A percentile compares a stretch with the other conserved stretches of the same genome.
These are phyloP conservation scores for Anser brachyrhynchus DNA, from an alignment of 2,113 vertebrate species.

Conservation along the genomic window DNA sequence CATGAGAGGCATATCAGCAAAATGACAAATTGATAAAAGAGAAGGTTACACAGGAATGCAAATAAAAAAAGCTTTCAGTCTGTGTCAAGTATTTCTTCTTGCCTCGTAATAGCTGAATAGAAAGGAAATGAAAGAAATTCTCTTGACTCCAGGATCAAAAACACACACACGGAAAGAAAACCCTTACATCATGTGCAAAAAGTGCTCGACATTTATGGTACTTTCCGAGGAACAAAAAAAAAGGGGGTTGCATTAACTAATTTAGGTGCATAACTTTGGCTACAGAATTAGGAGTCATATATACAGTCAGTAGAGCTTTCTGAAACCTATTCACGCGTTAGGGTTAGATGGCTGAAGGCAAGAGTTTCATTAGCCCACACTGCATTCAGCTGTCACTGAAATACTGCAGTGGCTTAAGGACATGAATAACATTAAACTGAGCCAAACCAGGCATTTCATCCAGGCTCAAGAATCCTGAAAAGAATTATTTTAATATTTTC, in stretches of 20 bases:
- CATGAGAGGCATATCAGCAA: slow-evolving; percentile 59
- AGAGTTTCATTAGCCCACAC: rapidly evolving
- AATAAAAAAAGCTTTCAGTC: slow-evolving; percentile 37
- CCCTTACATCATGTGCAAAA: background rate
- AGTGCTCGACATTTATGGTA: background rate
- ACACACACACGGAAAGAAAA: background rate
- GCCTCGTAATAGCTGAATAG: slow-evolving; percentile 16
- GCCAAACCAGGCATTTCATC: background rate
- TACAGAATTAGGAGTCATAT: background rate
- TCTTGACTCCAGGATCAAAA: slow-evolving; percentile 26
- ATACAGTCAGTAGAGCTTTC: background rate
- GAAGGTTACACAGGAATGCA: slow-evolving; percentile 52
- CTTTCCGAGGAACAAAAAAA: background rate
- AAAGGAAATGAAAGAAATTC: slow-evolving; percentile 41
- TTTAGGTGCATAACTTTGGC: background rate
- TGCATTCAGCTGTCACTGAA: background rate
- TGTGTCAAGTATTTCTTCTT: slow-evolving; percentile 37
- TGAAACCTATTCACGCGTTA: background rate
- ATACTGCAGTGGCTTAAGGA: background rate
- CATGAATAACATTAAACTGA: background rate
- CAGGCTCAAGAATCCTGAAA: background rate
- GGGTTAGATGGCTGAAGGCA: background rate
- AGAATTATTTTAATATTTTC: background rate
- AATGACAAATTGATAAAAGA: slow-evolving; percentile 68
- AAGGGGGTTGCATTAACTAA: background rate